These are phyloP conservation scores for Lepidurus apus DNA, from an alignment of 1,140 invertebrate species.

Conservation along the genomic window DNA sequence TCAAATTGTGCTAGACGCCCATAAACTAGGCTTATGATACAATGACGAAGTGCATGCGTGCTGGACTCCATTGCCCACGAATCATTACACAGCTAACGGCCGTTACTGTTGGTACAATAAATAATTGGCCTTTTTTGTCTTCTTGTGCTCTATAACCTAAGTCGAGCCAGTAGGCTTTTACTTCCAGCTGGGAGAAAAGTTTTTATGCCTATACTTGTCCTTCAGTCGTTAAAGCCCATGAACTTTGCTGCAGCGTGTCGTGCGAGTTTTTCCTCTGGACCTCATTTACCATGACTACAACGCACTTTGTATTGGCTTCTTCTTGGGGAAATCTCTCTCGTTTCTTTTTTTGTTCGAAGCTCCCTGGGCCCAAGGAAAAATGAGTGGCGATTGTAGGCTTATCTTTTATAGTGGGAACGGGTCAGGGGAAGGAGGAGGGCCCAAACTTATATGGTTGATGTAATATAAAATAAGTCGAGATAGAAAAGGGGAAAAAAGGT, in stretches of 20 bases:
- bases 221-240: neutral
- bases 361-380: too few species aligned
- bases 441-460: slow-evolving; percentile 16
- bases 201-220: neutral
- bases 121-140: neutral
- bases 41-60: neutral
- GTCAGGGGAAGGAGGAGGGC: neutral
- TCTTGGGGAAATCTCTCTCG: neutral
- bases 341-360: too few species aligned
- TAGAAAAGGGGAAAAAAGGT: slow-evolving; percentile 10
- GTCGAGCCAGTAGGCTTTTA: neutral
- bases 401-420: neutral
- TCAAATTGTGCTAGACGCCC: too few species aligned
- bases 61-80: neutral
- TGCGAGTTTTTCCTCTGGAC: neutral
- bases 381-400: neutral
- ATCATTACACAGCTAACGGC: neutral
- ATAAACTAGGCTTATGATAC: too few species aligned
- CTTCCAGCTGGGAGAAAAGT: neutral
- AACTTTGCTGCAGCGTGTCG: neutral
- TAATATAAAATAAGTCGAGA: neutral
- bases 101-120: neutral
- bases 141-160: neutral
- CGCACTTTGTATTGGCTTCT: slow-evolving; percentile 3
- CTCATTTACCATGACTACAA: neutral